Evolutionary conservation across 2,888 invertebrate genomes (phyloP), one percentile per base, ranked within the genome.

Genomic region (Platycheirus albimanus): DNA sequence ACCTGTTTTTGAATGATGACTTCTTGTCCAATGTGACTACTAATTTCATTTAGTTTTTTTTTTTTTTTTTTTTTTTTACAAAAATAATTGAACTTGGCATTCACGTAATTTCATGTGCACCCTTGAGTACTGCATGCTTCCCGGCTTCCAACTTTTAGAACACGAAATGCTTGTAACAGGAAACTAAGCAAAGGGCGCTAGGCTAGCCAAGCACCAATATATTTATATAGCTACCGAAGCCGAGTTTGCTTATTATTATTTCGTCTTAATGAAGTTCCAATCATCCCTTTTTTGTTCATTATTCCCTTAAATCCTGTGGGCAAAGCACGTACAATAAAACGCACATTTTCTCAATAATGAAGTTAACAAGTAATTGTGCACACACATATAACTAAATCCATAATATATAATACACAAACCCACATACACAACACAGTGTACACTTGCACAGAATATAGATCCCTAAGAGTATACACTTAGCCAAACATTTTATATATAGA

Each of bases 261-360:
- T 83, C 78, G 72, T 74, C 83, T 83, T 83, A 83, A 83, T 83
- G 83, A 83, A 83, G 83, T 83, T 83, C 78, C 72, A 83, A 83
- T 78, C 83, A 83, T 83, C 83, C 83, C 83, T 74, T 83, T 83
- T 81, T 83, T 78, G 77, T 83, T 78, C 78, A 83, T 83, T 83
- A 83, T 78, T 78, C 72, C 58, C 72, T 83, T 52, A 74, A 78
- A 83, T 78, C 78, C 83, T 83, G 69, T 83, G 83, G 78, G 83
- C 72, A 64, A 78, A 38, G 83, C 83, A 83, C 83, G 83, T 83
- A 83, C 78, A 78, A 74, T 83, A 78, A 78, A 78, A 83, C 83
- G 83, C 83, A 83, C 83, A 83, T 83, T 83, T 69, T 72, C 83
- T 10, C 78, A 63, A 78, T 78, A 77, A 83, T 83, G 83, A 78